Conservation (phyloP, 1,140 invertebrate species). For the Centruroides sculpturatus region DNA sequence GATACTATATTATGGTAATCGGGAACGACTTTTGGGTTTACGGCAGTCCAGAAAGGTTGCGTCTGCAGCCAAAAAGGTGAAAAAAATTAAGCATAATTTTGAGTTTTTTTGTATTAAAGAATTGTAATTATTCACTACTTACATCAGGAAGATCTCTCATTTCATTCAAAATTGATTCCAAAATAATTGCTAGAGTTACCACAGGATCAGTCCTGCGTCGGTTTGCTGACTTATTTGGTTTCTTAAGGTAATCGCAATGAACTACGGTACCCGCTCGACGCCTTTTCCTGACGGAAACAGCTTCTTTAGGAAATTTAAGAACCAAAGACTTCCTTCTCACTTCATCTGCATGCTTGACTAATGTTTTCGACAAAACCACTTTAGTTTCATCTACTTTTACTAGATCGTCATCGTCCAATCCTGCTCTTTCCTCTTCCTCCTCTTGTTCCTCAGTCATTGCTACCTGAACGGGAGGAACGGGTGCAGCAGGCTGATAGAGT, state of each 20-base stretch:
- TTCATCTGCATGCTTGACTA: conserved; percentile 56
- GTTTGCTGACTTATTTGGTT: conserved; percentile 67
- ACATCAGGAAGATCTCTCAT: conserved; percentile 80
- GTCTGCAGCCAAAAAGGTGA: conserved; percentile 27
- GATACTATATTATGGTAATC: conserved; percentile 88
- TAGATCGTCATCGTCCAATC: conserved; percentile 56
- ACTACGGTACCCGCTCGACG: conserved; percentile 43
- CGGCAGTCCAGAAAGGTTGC: conserved; percentile 82
- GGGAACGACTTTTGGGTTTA: conserved; percentile 82
- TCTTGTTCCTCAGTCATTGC: conserved; percentile 66
- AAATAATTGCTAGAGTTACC: conserved; percentile 79
- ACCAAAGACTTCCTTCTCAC: conserved; percentile 58
- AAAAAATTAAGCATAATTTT: neutral
- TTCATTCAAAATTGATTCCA: conserved; percentile 87
- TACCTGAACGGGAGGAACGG: conserved; percentile 48
- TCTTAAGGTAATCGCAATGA: conserved; percentile 86
- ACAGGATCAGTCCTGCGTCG: conserved; percentile 89
- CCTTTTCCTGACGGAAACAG: conserved; percentile 47
- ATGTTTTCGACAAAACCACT: conserved; percentile 23
- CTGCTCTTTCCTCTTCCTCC: conserved; percentile 60
- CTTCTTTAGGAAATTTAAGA: conserved; percentile 69
- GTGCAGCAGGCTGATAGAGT: conserved; percentile 52
- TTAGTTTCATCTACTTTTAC: conserved; percentile 73
- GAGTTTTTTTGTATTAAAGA: neutral
- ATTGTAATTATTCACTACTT: conserved; percentile 10